phyloP scores from a whole-genome alignment of 2,113 vertebrate species.

The Callionymus lyra region DNA sequence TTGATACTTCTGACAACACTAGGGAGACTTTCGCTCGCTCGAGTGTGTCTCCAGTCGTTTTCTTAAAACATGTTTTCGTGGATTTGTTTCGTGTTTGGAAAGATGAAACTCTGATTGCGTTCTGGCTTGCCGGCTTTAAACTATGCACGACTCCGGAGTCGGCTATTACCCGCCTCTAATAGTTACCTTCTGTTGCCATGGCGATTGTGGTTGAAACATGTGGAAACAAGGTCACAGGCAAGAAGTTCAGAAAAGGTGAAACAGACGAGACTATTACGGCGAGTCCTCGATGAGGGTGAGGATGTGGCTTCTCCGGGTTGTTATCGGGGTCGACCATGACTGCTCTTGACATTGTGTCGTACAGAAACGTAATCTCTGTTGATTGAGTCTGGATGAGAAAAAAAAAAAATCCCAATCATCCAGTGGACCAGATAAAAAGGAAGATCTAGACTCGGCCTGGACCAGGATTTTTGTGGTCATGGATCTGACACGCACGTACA shows the following conservation, averaged over 20 bases:
- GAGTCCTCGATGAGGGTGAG: no score
- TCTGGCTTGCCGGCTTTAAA: no score
- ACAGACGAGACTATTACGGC: slow-evolving; percentile 27
- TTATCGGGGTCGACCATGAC: slow-evolving; percentile 58
- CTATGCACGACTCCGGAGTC: no score
- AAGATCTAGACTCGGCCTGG: slow-evolving; percentile 23
- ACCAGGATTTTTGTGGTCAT: slow-evolving; percentile 11
- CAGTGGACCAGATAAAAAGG: slow-evolving; percentile 17
- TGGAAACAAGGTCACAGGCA: slow-evolving; percentile 13
- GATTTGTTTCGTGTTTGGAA: no score
- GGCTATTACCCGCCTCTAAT: no score
- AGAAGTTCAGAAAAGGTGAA: slow-evolving; percentile 24
- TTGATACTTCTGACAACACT: no score
- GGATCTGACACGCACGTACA: slow-evolving; percentile 10
- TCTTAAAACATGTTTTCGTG: no score
- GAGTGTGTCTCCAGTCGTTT: no score
- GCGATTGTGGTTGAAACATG: background rate
- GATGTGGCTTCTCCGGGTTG: slow-evolving; percentile 25
- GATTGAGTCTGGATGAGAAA: no score
- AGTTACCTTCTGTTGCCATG: background rate
- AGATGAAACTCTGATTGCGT: no score
- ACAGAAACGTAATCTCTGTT: slow-evolving; percentile 36
- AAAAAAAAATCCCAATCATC: slow-evolving; percentile 27
- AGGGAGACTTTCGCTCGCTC: no score
- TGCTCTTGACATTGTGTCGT: slow-evolving; percentile 38